Base-by-base conservation (phyloP, 2,113 vertebrate genomes). In the Martes martes region DNA sequence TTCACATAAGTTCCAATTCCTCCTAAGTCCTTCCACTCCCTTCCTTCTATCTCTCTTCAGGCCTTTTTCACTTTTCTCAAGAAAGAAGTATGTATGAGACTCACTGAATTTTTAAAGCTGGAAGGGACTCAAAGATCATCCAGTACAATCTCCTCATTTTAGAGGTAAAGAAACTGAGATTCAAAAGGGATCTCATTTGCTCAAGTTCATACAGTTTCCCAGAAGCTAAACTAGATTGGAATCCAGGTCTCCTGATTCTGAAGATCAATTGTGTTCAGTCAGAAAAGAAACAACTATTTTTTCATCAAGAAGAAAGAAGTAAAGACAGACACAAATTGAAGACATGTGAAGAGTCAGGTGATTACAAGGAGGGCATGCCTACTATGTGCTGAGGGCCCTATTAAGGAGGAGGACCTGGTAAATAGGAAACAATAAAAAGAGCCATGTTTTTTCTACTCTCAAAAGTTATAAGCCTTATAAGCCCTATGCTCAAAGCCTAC, bases 321-420 rank as follows among this genome's bases (percentile, higher is more conserved):
- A 28, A 96, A 97, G 86, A 96, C 67, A 50, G 81, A 96, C 83
- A 87, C 33, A 96, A 95, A 97, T 6, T 61, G 33, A 81, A 95
- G 55, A 45, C 81, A 84, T 52, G 65, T 84, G 67, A 92, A 78
- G 28, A 94, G 47, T 92, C 31, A 47, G 10, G 1, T 90, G 69
- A 74, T 90, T 71, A 31, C 19, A 78, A 6, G 45, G 6, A 95
- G 2, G 45, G 28, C 23, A 57, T 18, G 33, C 76, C 57, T 45
- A 36, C 21, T 71, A 45, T 42, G 50, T 78, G 39, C 76, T 85
- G 11, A 79, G 26, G 15, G 82, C 39, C 57, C 55, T 79, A 59
- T 39, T 89, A 69, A 96, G 42, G 28, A 93, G 39, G 21, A 84
- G 55, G 65, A 61, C 21, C 33, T 80, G 7, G 6, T 61, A 55